phyloP scores from a whole-genome alignment of 1,140 invertebrate genomes.

The Caerostris darwini region DNA sequence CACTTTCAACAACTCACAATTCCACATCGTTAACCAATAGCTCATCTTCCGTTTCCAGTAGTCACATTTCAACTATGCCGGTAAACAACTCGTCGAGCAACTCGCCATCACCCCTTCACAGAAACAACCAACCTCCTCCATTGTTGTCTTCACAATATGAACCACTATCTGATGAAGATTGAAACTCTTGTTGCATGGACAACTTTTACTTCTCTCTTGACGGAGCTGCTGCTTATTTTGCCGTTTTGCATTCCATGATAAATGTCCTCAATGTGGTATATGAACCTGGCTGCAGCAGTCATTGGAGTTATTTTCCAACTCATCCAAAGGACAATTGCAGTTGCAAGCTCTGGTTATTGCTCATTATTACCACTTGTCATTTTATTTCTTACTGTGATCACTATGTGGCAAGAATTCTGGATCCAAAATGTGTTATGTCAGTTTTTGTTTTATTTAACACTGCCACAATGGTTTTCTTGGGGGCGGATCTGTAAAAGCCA shows the following conservation, averaged over 20 bases:
- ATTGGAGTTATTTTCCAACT: conserved; percentile 33
- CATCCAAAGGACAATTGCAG: conserved; percentile 36
- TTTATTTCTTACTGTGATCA: conserved; percentile 74
- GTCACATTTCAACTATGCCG: conserved; percentile 46
- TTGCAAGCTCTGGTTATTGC: conserved; percentile 72
- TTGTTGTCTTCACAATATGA: conserved; percentile 92
- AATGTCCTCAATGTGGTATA: conserved; percentile 63
- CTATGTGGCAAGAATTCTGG: conserved; percentile 52
- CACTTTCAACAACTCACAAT: conserved; percentile 81
- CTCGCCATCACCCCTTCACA: conserved; percentile 58
- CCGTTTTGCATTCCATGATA: conserved; percentile 75
- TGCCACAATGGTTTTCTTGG: conserved; percentile 54
- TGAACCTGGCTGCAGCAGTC: conserved; percentile 69
- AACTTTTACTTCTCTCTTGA: conserved; percentile 25
- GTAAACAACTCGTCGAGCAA: conserved; percentile 71
- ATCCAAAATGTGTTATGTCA: conserved; percentile 72
- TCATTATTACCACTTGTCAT: conserved; percentile 70
- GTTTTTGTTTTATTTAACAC: conserved; percentile 61
- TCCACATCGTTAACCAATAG: conserved; percentile 83
- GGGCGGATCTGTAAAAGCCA: conserved; percentile 56
- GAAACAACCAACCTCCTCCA: conserved; percentile 86
- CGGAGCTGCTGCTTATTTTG: conserved; percentile 47
- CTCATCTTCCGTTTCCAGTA: conserved; percentile 78
- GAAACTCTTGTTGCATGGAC: conserved; percentile 20
- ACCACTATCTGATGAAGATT: conserved; percentile 93